Conservation (phyloP, 2,797 vertebrate species). For the Silurus lanzhouensis region DNA sequence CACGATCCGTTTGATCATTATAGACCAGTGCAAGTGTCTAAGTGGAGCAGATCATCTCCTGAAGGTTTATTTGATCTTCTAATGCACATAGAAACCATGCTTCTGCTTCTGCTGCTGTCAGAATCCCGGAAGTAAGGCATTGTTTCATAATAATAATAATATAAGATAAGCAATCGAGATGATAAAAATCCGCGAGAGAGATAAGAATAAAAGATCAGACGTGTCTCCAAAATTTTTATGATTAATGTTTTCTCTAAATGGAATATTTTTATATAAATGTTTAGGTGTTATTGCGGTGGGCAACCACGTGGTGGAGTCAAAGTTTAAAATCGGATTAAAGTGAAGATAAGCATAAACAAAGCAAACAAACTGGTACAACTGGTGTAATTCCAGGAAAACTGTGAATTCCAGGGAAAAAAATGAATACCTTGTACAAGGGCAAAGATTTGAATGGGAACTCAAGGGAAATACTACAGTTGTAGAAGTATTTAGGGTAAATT, state of each 20-base stretch:
- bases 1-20: background rate
- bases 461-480: background rate
- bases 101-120: background rate
- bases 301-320: slow-evolving; percentile 1
- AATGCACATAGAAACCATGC: background rate
- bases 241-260: background rate
- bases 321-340: background rate
- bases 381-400: background rate
- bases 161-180: no score
- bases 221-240: background rate
- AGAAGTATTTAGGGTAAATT: background rate
- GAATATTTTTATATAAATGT: background rate
- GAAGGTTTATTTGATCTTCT: background rate
- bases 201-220: background rate
- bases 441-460: background rate
- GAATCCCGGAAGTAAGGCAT: slow-evolving; percentile 20
- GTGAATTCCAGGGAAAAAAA: background rate
- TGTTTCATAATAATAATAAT: background rate
- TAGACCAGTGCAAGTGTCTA: background rate
- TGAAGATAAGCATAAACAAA: no score
- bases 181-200: background rate
- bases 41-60: background rate
- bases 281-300: background rate
- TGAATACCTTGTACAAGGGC: background rate
- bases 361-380: background rate